Evolutionary conservation across 2,888 invertebrate species (phyloP).

Genomic region (Stramonita haemastoma): DNA sequence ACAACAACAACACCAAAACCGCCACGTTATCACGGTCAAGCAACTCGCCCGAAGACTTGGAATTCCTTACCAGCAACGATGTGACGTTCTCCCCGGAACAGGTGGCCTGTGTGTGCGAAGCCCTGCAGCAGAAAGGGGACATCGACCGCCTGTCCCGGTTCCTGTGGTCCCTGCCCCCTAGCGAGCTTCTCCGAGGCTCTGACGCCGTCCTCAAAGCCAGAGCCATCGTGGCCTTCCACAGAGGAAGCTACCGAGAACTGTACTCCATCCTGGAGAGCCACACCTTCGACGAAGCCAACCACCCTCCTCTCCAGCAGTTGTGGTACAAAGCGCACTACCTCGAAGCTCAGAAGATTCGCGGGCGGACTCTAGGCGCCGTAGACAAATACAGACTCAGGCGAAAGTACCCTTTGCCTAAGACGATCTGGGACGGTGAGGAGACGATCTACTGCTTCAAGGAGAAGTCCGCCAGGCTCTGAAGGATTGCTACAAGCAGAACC

Average conservation of each 20-base stretch:
- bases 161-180: conserved; percentile 97
- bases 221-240: conserved; percentile 97
- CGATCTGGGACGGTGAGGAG: conserved; percentile 99
- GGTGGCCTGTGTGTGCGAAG: conserved; percentile 99
- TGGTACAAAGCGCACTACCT: conserved; percentile 99
- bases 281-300: conserved; percentile 95
- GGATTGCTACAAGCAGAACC: conserved; percentile 92
- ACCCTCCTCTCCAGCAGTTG: conserved; percentile 92
- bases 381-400: conserved; percentile 91
- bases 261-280: conserved; percentile 96
- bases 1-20: conserved; percentile 27
- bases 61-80: conserved; percentile 63
- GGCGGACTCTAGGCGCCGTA: conserved; percentile 90
- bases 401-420: conserved; percentile 97
- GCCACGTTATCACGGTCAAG: background rate
- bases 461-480: conserved; percentile 86
- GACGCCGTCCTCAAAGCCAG: conserved; percentile 98
- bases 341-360: conserved; percentile 96
- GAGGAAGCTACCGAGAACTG: conserved; percentile 90
- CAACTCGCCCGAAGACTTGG: background rate
- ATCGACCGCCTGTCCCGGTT: conserved; percentile 96
- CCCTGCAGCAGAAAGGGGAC: conserved; percentile 95
- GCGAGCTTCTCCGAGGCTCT: conserved; percentile 96
- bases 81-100: conserved; percentile 97
- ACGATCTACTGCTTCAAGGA: conserved; percentile 99